phyloP scores from a whole-genome alignment of 2,113 vertebrate genomes.

The Aspiorhynchus laticeps region DNA sequence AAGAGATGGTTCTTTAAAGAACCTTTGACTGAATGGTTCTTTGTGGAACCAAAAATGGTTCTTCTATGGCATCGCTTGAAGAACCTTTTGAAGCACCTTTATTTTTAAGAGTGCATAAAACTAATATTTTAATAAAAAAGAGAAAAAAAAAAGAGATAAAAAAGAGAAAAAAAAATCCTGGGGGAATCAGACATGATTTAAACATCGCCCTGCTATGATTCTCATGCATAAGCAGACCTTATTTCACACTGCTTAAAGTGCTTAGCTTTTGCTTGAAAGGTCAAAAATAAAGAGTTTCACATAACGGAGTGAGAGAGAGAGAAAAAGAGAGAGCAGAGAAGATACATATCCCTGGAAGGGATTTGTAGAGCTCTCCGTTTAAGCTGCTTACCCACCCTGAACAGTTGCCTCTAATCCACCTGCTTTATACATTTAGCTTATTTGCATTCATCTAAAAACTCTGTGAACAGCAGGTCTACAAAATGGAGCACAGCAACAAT shows the following conservation, averaged over 20 bases:
- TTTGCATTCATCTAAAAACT: conserved; percentile 37
- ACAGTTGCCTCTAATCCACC: conserved; percentile 41
- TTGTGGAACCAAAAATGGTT: too few species aligned
- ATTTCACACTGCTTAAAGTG: conserved; percentile 13
- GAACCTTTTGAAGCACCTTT: too few species aligned
- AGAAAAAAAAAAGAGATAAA: too few species aligned
- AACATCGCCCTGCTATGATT: background rate
- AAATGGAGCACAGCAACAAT: conserved; percentile 17
- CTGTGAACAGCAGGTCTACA: conserved; percentile 4
- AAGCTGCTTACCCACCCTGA: conserved; percentile 44
- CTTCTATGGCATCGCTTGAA: too few species aligned
- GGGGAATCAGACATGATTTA: background rate
- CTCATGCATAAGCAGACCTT: conserved; percentile 19
- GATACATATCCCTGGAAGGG: conserved; percentile 26
- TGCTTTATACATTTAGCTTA: conserved; percentile 36
- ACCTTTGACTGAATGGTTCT: too few species aligned
- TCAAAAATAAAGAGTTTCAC: conserved; percentile 42
- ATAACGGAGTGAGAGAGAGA: background rate
- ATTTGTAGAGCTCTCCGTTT: conserved; percentile 46
- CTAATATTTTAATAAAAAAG: too few species aligned
- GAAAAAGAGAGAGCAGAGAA: background rate
- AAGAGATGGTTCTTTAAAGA: too few species aligned
- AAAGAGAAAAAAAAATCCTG: background rate
- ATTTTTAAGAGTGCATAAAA: too few species aligned
- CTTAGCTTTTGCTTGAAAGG: conserved; percentile 10